Percentiles rank a stretch among this genome's conserved stretches.
These are phyloP conservation scores for Rattus norvegicus DNA, from an alignment of 2,113 vertebrate species.

Conservation along the genomic window DNA sequence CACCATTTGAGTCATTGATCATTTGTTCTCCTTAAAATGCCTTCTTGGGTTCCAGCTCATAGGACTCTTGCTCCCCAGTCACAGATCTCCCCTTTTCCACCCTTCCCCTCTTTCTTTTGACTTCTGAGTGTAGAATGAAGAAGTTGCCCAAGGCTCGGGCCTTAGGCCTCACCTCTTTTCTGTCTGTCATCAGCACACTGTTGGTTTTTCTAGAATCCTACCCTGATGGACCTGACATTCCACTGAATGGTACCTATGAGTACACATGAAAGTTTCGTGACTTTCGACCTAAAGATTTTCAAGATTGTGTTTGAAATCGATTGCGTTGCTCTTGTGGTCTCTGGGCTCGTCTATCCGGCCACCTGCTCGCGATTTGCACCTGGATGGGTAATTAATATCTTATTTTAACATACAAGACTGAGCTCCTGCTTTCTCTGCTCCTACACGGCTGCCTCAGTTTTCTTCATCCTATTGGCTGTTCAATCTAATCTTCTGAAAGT, in stretches of 20 bases:
- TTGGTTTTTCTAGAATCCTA: background rate
- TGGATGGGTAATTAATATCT: background rate
- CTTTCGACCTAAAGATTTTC: background rate
- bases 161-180: background rate
- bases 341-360: background rate
- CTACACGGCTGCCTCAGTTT: background rate
- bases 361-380: background rate
- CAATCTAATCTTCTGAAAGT: background rate
- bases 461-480: background rate
- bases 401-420: background rate
- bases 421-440: background rate
- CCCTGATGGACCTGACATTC: too few species aligned
- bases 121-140: background rate
- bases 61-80: background rate
- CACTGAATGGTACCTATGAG: too few species aligned
- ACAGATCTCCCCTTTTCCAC: background rate
- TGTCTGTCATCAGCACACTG: background rate
- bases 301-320: background rate
- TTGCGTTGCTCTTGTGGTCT: background rate
- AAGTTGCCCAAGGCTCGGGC: background rate
- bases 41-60: background rate
- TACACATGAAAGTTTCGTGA: background rate
- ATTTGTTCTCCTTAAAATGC: background rate
- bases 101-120: background rate
- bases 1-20: background rate